phyloP scores from a whole-genome alignment of 35 echinoderm and acorn worm species.

The Holothuria glaberrima region DNA sequence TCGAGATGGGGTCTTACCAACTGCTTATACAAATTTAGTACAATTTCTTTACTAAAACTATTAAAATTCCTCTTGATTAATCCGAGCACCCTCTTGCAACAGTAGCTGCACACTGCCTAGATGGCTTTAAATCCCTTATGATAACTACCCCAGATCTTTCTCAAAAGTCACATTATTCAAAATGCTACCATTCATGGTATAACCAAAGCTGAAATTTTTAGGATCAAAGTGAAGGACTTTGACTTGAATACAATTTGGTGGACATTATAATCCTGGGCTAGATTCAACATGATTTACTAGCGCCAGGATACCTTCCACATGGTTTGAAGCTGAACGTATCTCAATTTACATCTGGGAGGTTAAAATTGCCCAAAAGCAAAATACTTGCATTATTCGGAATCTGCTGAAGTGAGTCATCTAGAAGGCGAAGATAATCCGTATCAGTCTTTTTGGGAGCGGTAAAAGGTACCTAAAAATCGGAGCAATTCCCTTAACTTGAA shows the following conservation, averaged over 20 bases:
- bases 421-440: slow-evolving; percentile 60
- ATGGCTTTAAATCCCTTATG: no score
- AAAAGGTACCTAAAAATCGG: slow-evolving; percentile 53
- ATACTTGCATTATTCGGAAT: slow-evolving; percentile 46
- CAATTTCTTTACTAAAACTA: no score
- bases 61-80: no score
- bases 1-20: no score
- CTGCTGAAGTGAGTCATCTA: slow-evolving; percentile 29
- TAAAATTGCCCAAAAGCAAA: slow-evolving; percentile 56
- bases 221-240: no score
- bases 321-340: slow-evolving; percentile 54
- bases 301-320: slow-evolving; percentile 52
- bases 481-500: slow-evolving; percentile 44
- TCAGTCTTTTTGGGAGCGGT: slow-evolving; percentile 50
- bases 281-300: slow-evolving; percentile 72
- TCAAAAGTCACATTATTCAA: no score
- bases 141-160: no score
- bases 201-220: no score
- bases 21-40: no score
- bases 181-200: no score
- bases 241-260: slow-evolving; percentile 23
- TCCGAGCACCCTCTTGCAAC: no score
- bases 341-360: slow-evolving; percentile 66
- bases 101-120: no score
- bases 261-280: slow-evolving; percentile 48